Base-by-base conservation (phyloP, 2,888 invertebrate genomes). In the Eueremaeus valkanovi region DNA sequence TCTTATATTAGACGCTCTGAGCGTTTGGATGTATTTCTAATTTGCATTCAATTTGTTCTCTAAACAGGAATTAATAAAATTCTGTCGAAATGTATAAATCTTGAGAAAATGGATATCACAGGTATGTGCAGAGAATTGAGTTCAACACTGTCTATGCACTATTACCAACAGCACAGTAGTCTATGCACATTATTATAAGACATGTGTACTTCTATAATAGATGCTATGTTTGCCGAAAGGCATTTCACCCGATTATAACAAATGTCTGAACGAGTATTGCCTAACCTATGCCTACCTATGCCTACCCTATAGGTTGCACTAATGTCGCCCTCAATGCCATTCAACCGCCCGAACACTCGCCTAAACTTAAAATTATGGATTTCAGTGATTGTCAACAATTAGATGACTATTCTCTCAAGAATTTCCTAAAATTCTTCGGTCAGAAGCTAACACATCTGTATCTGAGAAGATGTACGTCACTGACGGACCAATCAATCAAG, bases 401-500 rank as follows among this genome's bases (percentile, higher is more conserved):
- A 58, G 91, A 92, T 78, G 95, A 95, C 83, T 88, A 89, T 33
- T 93, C 93, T 0, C 87, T 95, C 18, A 89, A 91, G 80, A 88
- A 91, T 63, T 88, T 94, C 73, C 90, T 95, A 13, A 89, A 91
- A 78, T 72, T 18, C 13, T 92, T 92, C 81, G 95, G 93, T 83
- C 92, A 93, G 0, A 91, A 93, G 80, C 86, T 95, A 78, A 89
- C 90, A 79, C 93, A 92, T 84, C 86, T 95, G 72, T 95, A 94
- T 84, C 86, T 95, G 77, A 87, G 95, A 80, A 87, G 95, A 82
- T 95, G 95, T 85, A 87, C 89, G 82, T 90, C 91, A 86, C 90
- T 95, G 82, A 93, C 93, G 82, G 95, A 95, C 86, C 89, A 91
- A 78, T 94, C 94, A 77, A 88, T 95, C n/a, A 90, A 94, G 82